Evolutionary conservation across 2,888 invertebrate species (phyloP), one percentile per base, ranked within the genome.

Genomic region (Drosophila nigricruria): DNA sequence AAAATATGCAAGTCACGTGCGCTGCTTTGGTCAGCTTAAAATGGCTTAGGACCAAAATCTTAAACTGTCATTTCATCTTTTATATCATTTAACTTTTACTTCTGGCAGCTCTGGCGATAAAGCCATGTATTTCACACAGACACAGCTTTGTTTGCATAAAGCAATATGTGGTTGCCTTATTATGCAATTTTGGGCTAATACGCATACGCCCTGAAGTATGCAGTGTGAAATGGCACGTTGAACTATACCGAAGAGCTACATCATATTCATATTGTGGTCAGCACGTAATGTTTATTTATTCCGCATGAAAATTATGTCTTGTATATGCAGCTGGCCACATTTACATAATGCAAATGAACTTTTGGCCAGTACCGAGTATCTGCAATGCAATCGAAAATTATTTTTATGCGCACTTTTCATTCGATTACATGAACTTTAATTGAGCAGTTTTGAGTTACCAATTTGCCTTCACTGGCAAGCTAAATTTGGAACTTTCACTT

Each of bases 281-380:
- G 70, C 76, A 78, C 72, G 69, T 75, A 69, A 84, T 84, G 80
- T 82, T 77, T 87, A 87, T 87, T 80, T 87, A 82, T 78, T 71
- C 64, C 61, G 64, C 69, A 75, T 74, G 65, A 73, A 74, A 81
- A 64, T 68, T 54, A 61, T 60, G 58, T 72, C 67, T 64, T 69
- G 72, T 59, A 42, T 27, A 58, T 60, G 58, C 49, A 53, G 66
- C 57, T 53, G 61, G 49, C 23, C 25, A 20, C 65, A 78, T 87
- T 87, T 84, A 73, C 87, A 85, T 87, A 82, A 87, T 85, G 77
- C 53, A 81, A 78, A 86, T 86, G 43, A 68, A 63, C 49, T 64
- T 66, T 70, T 67, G 5, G 14, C 34, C 2, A 20, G 14, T 14
- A 14, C 3, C 12, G 12, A 56, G 27, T 20, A 25, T 16, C 25